A percentile compares a stretch with the other conserved stretches of the same genome.
These are phyloP conservation scores for Pteropus rufus DNA, from an alignment of 2,797 vertebrate genomes.

Conservation along the genomic window DNA sequence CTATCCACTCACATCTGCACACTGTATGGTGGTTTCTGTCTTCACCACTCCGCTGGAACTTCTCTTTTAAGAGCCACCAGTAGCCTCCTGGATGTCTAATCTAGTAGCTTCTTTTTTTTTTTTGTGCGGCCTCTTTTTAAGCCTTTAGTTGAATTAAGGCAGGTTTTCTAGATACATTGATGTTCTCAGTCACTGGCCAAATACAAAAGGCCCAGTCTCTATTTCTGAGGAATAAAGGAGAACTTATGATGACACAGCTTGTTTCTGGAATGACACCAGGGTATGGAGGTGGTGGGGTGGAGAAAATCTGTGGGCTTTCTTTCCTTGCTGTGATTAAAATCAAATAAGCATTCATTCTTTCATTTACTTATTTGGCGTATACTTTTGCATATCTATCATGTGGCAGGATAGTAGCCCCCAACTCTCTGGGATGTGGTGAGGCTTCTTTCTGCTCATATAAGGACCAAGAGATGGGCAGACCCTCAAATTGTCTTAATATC, in stretches of 20 bases:
- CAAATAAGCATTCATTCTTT: slow-evolving; percentile 31
- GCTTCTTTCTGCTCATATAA: neutral
- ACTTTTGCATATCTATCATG: neutral
- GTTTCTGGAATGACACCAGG: neutral
- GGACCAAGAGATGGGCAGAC: neutral
- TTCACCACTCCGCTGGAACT: neutral
- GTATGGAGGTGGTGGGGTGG: neutral
- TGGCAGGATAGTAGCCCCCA: neutral
- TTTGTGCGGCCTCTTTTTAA: slow-evolving; percentile 4
- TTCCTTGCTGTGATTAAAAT: slow-evolving; percentile 42
- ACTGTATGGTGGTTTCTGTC: neutral
- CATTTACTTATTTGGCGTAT: neutral
- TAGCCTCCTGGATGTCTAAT: neutral
- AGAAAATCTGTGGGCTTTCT: neutral
- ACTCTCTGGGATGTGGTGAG: neutral
- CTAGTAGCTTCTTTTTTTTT: neutral
- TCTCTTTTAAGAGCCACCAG: slow-evolving; percentile 31
- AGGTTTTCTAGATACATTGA: neutral
- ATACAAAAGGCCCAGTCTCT: neutral
- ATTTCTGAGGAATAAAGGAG: slow-evolving; percentile 16
- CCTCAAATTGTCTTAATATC: neutral
- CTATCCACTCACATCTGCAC: neutral
- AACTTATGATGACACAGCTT: neutral
- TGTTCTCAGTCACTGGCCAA: slow-evolving; percentile 8
- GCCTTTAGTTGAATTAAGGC: slow-evolving; percentile 44